These are phyloP conservation scores for Pteronura brasiliensis DNA, from an alignment of 2,113 vertebrate species.

Conservation along the genomic window DNA sequence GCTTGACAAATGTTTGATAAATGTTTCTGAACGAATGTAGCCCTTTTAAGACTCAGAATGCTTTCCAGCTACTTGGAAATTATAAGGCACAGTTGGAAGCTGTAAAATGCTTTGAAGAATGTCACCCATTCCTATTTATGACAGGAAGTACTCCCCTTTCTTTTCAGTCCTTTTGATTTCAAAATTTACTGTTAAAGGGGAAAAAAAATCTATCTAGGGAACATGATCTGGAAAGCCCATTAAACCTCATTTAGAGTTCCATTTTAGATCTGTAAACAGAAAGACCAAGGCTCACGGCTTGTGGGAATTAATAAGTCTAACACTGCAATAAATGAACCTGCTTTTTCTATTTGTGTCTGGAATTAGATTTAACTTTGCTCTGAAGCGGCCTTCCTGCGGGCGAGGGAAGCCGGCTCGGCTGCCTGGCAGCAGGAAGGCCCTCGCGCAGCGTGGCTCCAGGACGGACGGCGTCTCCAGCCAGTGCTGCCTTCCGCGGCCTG, in stretches of 20 bases:
- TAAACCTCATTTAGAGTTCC: slow-evolving; percentile 52
- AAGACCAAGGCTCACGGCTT: slow-evolving; percentile 46
- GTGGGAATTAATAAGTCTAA: slow-evolving; percentile 26
- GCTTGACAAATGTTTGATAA: neutral
- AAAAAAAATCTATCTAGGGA: slow-evolving; percentile 27
- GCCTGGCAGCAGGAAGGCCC: neutral
- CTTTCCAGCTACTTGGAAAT: slow-evolving; percentile 49
- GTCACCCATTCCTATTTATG: slow-evolving; percentile 49
- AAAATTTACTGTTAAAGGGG: slow-evolving; percentile 59
- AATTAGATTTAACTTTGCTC: slow-evolving; percentile 45
- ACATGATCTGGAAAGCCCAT: slow-evolving; percentile 58
- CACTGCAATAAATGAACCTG: slow-evolving; percentile 48
- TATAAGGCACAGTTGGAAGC: slow-evolving; percentile 48
- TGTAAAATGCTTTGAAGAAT: slow-evolving; percentile 69
- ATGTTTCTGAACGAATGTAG: neutral
- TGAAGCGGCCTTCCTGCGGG: neutral
- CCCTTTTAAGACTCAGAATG: neutral
- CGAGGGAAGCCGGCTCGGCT: neutral
- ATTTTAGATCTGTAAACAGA: slow-evolving; percentile 56
- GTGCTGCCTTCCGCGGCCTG: fast-evolving
- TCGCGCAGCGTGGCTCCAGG: fast-evolving
- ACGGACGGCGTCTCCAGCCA: neutral
- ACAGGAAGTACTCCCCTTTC: slow-evolving; percentile 53
- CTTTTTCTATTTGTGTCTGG: slow-evolving; percentile 57
- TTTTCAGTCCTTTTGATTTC: slow-evolving; percentile 68